These are phyloP conservation scores for Paraplagusia blochii DNA, from an alignment of 2,113 vertebrate species.

Conservation along the genomic window DNA sequence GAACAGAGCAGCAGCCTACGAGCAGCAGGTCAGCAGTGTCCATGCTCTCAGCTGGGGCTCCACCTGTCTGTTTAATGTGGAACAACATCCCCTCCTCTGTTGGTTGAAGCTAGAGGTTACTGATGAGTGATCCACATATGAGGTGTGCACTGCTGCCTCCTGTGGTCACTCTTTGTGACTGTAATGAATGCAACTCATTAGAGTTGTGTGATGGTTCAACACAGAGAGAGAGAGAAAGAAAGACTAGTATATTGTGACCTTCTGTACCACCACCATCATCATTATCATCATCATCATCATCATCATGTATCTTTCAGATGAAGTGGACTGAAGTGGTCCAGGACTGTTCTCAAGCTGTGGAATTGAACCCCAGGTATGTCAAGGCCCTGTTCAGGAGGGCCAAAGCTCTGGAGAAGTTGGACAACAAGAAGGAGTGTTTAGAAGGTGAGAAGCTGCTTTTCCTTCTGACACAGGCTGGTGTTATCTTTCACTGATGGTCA, in stretches of 20 bases:
- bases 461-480: not conserved
- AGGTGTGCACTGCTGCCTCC: too few species aligned
- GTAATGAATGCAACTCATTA: too few species aligned
- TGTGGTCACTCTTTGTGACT: too few species aligned
- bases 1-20: constrained; percentile 96
- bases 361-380: constrained; percentile 93
- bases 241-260: too few species aligned
- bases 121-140: not conserved
- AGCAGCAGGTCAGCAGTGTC: constrained; percentile 85
- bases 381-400: constrained; percentile 97
- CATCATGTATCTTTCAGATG: constrained; percentile 73
- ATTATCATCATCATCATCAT: too few species aligned
- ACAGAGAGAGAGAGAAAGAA: too few species aligned
- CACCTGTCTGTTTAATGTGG: constrained; percentile 5
- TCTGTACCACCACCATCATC: too few species aligned
- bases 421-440: constrained; percentile 96
- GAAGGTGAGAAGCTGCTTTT: constrained; percentile 80
- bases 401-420: constrained; percentile 93
- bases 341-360: constrained; percentile 92
- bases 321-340: constrained; percentile 95
- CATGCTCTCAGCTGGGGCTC: not conserved
- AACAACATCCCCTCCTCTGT: not conserved
- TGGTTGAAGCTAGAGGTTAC: constrained; percentile 1
- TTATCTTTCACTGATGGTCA: not conserved
- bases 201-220: too few species aligned